A percentile compares a stretch with the other conserved stretches of the same genome.
Evolutionary conservation across 2,113 vertebrate species (phyloP).

Genomic region (Beaufortia kweichowensis): DNA sequence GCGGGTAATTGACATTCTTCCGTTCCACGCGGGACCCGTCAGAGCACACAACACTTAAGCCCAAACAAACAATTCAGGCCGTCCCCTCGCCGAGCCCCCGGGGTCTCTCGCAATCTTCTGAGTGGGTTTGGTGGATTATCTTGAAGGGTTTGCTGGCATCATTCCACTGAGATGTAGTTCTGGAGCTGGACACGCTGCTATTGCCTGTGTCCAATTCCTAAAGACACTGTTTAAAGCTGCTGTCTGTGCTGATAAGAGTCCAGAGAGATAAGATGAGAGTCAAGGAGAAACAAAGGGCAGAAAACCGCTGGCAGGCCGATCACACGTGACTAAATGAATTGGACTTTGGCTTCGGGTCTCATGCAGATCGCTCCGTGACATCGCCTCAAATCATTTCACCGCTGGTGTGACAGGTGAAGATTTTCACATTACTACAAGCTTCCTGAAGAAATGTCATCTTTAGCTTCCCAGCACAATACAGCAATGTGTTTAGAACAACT

Average conservation of each 20-base stretch:
- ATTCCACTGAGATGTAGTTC: slow-evolving; percentile 53
- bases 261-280: slow-evolving; percentile 65
- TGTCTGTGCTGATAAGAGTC: slow-evolving; percentile 62
- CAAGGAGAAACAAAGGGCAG: slow-evolving; percentile 60
- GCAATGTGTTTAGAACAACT: neutral
- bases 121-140: slow-evolving; percentile 34
- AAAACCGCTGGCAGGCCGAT: slow-evolving; percentile 25
- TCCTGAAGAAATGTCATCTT: slow-evolving; percentile 26
- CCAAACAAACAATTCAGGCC: neutral
- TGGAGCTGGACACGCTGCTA: slow-evolving; percentile 38
- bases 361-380: neutral
- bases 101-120: neutral
- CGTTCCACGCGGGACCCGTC: neutral
- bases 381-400: neutral
- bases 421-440: slow-evolving; percentile 35
- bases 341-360: neutral
- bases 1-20: slow-evolving; percentile 25
- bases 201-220: slow-evolving; percentile 61
- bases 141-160: slow-evolving; percentile 13
- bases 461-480: neutral
- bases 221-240: slow-evolving; percentile 62
- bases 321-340: slow-evolving; percentile 47
- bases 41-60: slow-evolving; percentile 21
- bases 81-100: neutral
- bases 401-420: slow-evolving; percentile 14